A percentile compares a stretch with the other conserved stretches of the same genome.
phyloP scores from a whole-genome alignment of 2,797 vertebrate genomes.

The Clamator glandarius region DNA sequence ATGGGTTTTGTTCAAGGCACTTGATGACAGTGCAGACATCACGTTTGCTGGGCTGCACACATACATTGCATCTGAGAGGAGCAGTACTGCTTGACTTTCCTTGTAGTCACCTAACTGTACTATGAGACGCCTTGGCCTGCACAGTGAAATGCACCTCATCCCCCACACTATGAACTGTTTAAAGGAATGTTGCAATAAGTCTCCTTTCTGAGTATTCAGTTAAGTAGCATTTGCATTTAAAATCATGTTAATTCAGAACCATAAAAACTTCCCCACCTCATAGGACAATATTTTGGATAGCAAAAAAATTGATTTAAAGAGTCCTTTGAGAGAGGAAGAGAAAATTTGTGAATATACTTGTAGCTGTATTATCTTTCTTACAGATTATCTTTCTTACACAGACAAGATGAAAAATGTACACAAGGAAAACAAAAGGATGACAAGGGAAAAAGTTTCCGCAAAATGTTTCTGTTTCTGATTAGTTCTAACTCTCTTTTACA shows the following conservation, averaged over 20 bases:
- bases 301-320: not conserved
- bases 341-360: not conserved
- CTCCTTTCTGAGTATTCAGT: not conserved
- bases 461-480: not conserved
- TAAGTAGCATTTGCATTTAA: conserved; percentile 1
- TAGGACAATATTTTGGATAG: not conserved
- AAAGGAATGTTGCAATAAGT: not conserved
- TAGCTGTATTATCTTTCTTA: not conserved
- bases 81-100: not conserved
- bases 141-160: not conserved
- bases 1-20: not conserved
- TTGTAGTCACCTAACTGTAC: not conserved
- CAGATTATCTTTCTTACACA: too few species aligned
- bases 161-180: not conserved
- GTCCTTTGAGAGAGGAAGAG: not conserved
- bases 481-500: not conserved
- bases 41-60: accelerated
- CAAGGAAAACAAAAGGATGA: not conserved
- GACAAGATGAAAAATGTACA: not conserved
- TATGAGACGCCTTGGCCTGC: accelerated
- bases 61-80: accelerated
- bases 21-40: accelerated
- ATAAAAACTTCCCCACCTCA: not conserved
- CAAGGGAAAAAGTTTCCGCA: not conserved
- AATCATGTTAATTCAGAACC: not conserved